Percentiles rank a stretch among this genome's conserved stretches.
Evolutionary conservation across 2,113 vertebrate species (phyloP).

Genomic region (Antennarius striatus): DNA sequence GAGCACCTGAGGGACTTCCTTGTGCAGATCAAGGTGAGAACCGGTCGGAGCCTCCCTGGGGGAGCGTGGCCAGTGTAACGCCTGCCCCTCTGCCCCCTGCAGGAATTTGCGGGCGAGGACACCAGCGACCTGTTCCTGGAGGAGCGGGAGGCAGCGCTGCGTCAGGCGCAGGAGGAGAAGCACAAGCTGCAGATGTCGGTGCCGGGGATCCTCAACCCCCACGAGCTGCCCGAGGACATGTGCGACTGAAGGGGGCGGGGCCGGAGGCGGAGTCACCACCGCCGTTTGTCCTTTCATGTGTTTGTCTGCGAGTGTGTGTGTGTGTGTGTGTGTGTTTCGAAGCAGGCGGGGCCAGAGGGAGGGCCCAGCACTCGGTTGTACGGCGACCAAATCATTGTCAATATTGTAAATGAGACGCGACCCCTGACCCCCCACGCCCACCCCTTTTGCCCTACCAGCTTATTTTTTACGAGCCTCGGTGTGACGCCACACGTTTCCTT

Average conservation of each 20-base stretch:
- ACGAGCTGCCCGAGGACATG: constrained; percentile 98
- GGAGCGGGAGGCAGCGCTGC: constrained; percentile 91
- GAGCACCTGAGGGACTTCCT: constrained; percentile 95
- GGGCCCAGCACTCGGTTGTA: constrained; percentile 87
- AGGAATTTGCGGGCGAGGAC: constrained; percentile 98
- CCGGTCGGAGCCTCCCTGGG: no score
- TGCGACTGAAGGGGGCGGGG: constrained; percentile 84
- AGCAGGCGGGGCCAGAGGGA: constrained; percentile 48
- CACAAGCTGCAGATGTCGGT: constrained; percentile 98
- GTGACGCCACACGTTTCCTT: constrained; percentile 77
- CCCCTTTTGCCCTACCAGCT: constrained; percentile 72
- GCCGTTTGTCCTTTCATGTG: constrained; percentile 32
- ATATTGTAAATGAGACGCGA: constrained; percentile 92
- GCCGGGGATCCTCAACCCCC: constrained; percentile 97
- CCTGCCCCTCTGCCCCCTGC: constrained; percentile 18
- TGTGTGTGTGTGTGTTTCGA: constrained; percentile 25
- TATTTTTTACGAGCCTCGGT: constrained; percentile 90
- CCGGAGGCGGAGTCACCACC: background rate
- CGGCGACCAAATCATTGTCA: constrained; percentile 96
- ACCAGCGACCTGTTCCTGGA: constrained; percentile 95
- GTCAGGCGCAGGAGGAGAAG: constrained; percentile 96
- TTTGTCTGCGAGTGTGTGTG: constrained; percentile 26
- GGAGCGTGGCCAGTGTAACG: no score
- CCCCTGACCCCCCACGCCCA: background rate
- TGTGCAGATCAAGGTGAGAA: constrained; percentile 92